These are phyloP conservation scores for Drosophila anomalipes DNA, from an alignment of 2,888 invertebrate species.

Conservation along the genomic window DNA sequence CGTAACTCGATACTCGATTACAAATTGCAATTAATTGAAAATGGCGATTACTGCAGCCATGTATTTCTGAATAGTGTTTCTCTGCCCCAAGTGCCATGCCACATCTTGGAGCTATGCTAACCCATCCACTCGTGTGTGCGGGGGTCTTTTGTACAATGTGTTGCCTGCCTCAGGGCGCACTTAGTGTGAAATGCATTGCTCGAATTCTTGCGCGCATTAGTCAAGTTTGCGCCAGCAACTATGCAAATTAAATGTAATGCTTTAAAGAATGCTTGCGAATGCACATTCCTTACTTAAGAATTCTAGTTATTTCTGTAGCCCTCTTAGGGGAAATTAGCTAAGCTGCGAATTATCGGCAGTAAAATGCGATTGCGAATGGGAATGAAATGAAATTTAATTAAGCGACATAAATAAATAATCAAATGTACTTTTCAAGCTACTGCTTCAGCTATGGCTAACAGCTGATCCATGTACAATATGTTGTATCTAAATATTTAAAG, in stretches of 20 bases:
- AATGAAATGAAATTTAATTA: not conserved
- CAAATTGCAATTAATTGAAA: conserved; percentile 84
- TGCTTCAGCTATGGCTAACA: not conserved
- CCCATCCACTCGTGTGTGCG: conserved; percentile 6
- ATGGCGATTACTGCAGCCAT: conserved; percentile 71
- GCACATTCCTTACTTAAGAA: conserved; percentile 61
- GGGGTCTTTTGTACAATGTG: conserved; percentile 12
- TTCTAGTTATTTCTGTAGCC: conserved; percentile 20
- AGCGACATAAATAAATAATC: not conserved
- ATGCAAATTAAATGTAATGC: conserved; percentile 62
- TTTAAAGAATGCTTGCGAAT: conserved; percentile 56
- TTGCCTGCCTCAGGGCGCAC: conserved; percentile 53
- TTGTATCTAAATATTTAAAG: not conserved
- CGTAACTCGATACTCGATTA: conserved; percentile 81
- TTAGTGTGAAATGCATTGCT: conserved; percentile 39
- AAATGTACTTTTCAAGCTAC: not conserved
- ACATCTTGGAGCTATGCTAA: not conserved
- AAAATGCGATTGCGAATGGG: conserved; percentile 2
- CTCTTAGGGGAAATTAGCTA: conserved; percentile 10
- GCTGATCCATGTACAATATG: not conserved
- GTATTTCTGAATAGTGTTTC: conserved; percentile 31
- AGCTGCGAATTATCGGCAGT: conserved; percentile 6
- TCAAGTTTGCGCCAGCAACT: conserved; percentile 31
- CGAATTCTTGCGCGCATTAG: conserved; percentile 72
- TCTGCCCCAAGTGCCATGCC: not conserved